A percentile compares a stretch with the other conserved stretches of the same genome.
Conservation (phyloP, 2,888 invertebrate species). For the Meganola albula region DNA sequence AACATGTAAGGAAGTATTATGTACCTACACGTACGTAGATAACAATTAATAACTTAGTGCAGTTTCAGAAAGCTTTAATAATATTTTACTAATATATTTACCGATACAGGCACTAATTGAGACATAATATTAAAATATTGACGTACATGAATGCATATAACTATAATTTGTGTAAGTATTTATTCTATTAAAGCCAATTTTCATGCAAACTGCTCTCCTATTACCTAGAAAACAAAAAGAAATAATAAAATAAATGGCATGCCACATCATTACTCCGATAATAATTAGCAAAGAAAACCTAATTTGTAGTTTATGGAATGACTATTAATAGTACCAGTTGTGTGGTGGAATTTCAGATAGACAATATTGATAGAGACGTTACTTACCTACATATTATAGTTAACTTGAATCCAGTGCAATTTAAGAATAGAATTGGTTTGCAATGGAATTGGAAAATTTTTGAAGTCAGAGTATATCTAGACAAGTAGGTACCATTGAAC, state of each 20-base stretch:
- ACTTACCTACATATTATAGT: too few relatives aligned
- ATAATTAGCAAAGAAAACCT: constrained; percentile 12
- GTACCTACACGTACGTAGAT: too few relatives aligned
- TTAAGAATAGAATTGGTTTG: constrained; percentile 37
- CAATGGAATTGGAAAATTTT: too few relatives aligned
- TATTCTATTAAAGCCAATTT: constrained; percentile 62
- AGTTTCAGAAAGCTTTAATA: too few relatives aligned
- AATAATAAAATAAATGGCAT: constrained; percentile 38
- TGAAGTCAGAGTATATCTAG: constrained; percentile 32
- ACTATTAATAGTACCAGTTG: constrained; percentile 17
- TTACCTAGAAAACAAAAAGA: constrained; percentile 63
- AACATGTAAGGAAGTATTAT: constrained; percentile 5
- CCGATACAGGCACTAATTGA: constrained; percentile 16
- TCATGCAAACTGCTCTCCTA: constrained; percentile 62
- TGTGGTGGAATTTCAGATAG: constrained; percentile 16
- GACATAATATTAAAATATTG: constrained; percentile 17
- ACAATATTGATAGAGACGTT: constrained; percentile 11
- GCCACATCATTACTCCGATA: constrained; percentile 32
- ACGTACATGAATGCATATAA: constrained; percentile 68
- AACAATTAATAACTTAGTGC: too few relatives aligned
- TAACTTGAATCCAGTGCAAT: too few relatives aligned
- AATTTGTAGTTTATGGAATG: constrained; percentile 17
- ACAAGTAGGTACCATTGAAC: constrained; percentile 32
- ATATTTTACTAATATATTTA: too few relatives aligned
- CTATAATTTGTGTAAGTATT: constrained; percentile 54